A percentile compares a stretch with the other conserved stretches of the same genome.
These are phyloP conservation scores for Melinaea menophilus DNA, from an alignment of 2,888 invertebrate species.

Conservation along the genomic window DNA sequence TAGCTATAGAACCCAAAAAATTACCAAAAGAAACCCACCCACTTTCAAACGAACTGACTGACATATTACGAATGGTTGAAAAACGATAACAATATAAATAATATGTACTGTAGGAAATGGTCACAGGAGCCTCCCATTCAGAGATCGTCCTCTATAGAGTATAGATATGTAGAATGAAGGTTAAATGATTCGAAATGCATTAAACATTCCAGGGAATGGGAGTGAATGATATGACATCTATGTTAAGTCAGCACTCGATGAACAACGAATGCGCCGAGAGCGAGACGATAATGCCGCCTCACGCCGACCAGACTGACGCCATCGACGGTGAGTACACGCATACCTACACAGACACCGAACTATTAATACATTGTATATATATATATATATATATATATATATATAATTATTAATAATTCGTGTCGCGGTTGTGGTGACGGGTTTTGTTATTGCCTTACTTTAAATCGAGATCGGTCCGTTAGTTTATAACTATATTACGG, in stretches of 20 bases:
- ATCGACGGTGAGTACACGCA: constrained; percentile 82
- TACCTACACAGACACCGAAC: background rate
- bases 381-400: background rate
- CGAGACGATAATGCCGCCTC: constrained; percentile 79
- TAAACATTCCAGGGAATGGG: constrained; percentile 77
- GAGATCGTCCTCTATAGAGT: constrained; percentile 86
- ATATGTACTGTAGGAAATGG: constrained; percentile 87
- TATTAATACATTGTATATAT: constrained; percentile 16
- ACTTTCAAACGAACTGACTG: constrained; percentile 83
- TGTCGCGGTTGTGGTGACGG: background rate
- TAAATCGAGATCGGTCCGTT: constrained; percentile 31
- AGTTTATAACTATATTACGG: constrained; percentile 1
- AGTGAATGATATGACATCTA: constrained; percentile 80
- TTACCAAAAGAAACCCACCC: constrained; percentile 72
- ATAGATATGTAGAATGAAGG: constrained; percentile 30
- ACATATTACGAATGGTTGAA: constrained; percentile 84
- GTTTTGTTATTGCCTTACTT: constrained; percentile 16
- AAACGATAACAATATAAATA: constrained; percentile 81
- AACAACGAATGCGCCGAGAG: constrained; percentile 79
- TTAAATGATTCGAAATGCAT: background rate
- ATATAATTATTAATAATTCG: background rate
- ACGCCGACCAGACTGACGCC: constrained; percentile 84
- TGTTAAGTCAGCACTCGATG: constrained; percentile 80
- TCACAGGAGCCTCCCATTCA: constrained; percentile 82
- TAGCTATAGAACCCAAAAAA: too few relatives aligned